Conservation (phyloP, 1,140 invertebrate species). For the Hylaeus volcanicus region DNA sequence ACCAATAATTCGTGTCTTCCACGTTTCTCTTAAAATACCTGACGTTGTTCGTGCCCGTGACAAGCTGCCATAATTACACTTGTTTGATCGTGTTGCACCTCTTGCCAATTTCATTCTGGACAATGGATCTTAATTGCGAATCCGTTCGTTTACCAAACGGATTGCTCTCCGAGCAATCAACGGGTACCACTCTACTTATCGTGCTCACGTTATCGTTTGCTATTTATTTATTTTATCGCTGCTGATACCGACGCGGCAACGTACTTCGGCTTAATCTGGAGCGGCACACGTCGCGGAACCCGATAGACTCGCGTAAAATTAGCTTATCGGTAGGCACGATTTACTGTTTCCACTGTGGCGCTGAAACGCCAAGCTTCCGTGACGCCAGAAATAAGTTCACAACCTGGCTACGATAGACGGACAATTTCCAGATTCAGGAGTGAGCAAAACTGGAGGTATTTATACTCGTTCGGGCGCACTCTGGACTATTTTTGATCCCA, state of each 20-base stretch:
- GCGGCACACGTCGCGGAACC: slow-evolving; percentile 11
- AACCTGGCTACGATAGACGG: neutral
- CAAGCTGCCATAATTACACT: neutral
- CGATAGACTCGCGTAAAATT: slow-evolving; percentile 31
- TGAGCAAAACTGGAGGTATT: slow-evolving; percentile 33
- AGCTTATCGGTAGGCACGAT: slow-evolving; percentile 17
- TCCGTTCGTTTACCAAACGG: neutral
- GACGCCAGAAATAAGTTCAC: slow-evolving; percentile 39
- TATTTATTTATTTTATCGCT: slow-evolving; percentile 29
- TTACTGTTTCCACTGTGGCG: neutral
- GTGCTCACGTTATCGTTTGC: slow-evolving; percentile 14
- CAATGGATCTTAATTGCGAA: slow-evolving; percentile 31
- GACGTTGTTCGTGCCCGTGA: no score
- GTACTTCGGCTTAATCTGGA: slow-evolving; percentile 3
- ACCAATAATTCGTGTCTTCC: neutral
- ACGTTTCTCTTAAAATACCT: neutral
- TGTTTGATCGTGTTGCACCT: neutral
- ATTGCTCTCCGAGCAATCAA: neutral
- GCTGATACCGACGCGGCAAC: neutral
- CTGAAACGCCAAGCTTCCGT: slow-evolving; percentile 19
- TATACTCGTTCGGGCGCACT: slow-evolving; percentile 25
- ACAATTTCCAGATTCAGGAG: slow-evolving; percentile 38
- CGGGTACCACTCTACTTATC: slow-evolving; percentile 23
- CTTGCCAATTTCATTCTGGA: neutral
- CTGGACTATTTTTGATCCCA: neutral